phyloP scores from a whole-genome alignment of 2,113 vertebrate species.

The Vidua chalybeata region DNA sequence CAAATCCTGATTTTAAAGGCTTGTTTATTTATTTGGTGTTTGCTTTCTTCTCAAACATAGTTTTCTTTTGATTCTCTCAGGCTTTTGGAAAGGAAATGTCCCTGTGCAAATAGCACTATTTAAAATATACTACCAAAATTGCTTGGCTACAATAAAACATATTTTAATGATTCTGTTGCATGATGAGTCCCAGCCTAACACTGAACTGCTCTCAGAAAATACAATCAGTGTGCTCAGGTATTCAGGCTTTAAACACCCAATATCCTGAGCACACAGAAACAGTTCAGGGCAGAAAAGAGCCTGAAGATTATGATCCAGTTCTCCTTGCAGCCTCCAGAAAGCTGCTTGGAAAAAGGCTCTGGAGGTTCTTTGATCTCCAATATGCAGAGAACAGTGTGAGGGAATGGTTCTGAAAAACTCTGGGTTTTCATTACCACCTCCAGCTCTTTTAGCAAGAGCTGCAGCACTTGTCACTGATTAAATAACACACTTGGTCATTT shows the following conservation, averaged over 20 bases:
- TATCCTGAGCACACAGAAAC: neutral
- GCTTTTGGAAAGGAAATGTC: neutral
- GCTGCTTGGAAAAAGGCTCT: neutral
- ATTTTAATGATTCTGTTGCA: neutral
- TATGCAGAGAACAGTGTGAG: neutral
- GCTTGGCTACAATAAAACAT: neutral
- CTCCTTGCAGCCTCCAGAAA: neutral
- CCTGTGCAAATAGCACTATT: neutral
- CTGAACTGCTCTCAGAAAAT: neutral
- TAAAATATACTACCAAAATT: neutral
- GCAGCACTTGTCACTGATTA: neutral
- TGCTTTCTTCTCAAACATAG: neutral
- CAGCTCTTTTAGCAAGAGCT: neutral
- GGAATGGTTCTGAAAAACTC: neutral
- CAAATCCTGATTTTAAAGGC: neutral
- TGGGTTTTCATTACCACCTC: neutral
- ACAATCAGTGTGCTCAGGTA: neutral
- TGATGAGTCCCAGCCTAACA: neutral
- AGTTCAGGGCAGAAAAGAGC: neutral
- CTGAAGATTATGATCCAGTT: neutral
- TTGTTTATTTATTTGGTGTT: neutral
- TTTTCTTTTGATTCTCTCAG: neutral
- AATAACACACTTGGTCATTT: neutral
- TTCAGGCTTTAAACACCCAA: neutral
- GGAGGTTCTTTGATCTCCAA: neutral